These are phyloP conservation scores for Homalodisca vitripennis DNA, from an alignment of 1,140 invertebrate species.

Conservation along the genomic window DNA sequence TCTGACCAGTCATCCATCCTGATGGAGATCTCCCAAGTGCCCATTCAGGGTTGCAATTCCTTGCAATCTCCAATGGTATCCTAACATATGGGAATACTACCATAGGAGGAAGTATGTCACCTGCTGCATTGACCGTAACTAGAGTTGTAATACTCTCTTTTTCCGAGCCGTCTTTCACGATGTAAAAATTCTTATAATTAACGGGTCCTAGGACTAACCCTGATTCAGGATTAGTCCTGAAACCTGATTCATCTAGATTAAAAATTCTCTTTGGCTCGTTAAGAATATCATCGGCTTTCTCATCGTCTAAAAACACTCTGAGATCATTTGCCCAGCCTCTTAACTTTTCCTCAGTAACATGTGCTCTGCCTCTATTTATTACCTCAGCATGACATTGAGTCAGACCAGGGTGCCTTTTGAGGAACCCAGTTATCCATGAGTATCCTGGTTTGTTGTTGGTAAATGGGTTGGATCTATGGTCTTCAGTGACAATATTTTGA, in stretches of 20 bases:
- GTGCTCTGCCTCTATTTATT: slow-evolving; percentile 10
- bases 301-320: neutral
- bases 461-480: slow-evolving; percentile 1
- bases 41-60: slow-evolving; percentile 34
- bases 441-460: slow-evolving; percentile 19
- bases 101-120: neutral
- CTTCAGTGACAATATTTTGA: neutral
- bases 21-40: slow-evolving; percentile 38
- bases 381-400: slow-evolving; percentile 15
- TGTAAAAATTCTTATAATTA: slow-evolving; percentile 19
- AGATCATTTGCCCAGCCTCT: neutral
- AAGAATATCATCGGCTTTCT: neutral
- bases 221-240: neutral
- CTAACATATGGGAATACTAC: slow-evolving; percentile 22
- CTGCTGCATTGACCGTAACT: neutral
- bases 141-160: slow-evolving; percentile 13
- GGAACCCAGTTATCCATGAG: neutral
- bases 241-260: neutral
- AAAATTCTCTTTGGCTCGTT: neutral
- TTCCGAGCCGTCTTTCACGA: slow-evolving; percentile 16
- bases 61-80: slow-evolving; percentile 9
- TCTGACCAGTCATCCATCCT: slow-evolving; percentile 44
- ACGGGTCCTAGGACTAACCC: slow-evolving; percentile 9
- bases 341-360: slow-evolving; percentile 11
- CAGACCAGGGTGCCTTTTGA: slow-evolving; percentile 3